phyloP scores from a whole-genome alignment of 2,113 vertebrate species.

The Elephas maximus region DNA sequence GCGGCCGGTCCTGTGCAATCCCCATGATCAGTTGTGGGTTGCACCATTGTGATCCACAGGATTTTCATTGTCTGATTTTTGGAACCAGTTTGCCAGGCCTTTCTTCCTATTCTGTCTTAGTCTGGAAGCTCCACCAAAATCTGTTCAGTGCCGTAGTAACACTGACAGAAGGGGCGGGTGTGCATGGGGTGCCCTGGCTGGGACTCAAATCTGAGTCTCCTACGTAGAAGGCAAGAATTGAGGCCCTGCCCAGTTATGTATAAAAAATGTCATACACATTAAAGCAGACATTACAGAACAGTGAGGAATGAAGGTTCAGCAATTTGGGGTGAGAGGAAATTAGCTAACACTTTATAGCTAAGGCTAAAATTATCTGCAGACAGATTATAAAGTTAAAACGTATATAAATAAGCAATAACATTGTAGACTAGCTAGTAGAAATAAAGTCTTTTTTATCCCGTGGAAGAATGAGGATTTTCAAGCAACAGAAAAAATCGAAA shows the following conservation, averaged over 20 bases:
- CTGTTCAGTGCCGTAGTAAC: neutral
- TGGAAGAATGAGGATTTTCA: conserved; percentile 61
- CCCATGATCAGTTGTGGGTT: neutral
- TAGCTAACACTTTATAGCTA: conserved; percentile 26
- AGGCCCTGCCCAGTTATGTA: neutral
- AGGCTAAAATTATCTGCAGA: conserved; percentile 37
- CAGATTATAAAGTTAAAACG: conserved; percentile 60
- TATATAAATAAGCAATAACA: conserved; percentile 63
- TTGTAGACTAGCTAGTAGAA: conserved; percentile 59
- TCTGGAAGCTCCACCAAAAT: neutral
- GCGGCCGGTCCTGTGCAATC: neutral
- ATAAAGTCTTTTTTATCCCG: conserved; percentile 44
- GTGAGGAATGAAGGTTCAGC: neutral
- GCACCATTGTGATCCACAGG: neutral
- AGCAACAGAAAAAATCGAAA: conserved; percentile 13
- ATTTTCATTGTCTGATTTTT: neutral
- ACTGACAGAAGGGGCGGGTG: neutral
- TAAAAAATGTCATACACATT: neutral
- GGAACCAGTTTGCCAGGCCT: neutral
- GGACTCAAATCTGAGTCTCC: neutral
- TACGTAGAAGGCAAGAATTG: neutral
- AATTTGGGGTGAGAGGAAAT: neutral
- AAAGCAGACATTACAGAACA: neutral
- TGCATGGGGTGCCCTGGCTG: no score
- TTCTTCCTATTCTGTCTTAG: neutral